These are phyloP conservation scores for Poeciliopsis gracilis DNA, from an alignment of 2,797 vertebrate species.

Conservation along the genomic window DNA sequence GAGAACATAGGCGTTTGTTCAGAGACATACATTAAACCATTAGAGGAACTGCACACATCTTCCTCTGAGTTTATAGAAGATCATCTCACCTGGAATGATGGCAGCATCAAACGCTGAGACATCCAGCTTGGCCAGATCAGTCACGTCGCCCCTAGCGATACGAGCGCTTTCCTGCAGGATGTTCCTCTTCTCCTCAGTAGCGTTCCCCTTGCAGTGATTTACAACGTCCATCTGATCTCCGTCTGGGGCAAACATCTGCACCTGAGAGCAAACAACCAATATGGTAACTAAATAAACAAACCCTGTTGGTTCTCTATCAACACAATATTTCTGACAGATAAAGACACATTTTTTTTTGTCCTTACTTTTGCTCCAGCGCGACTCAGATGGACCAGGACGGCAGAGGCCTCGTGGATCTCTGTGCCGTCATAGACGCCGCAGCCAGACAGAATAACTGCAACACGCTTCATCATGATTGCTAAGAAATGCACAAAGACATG, in stretches of 20 bases:
- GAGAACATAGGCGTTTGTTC: background rate
- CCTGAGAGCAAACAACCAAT: constrained; percentile 63
- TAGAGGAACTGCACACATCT: background rate
- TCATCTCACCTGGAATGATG: constrained; percentile 86
- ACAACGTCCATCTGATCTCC: constrained; percentile 89
- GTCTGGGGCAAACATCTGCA: constrained; percentile 86
- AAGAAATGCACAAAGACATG: constrained; percentile 4
- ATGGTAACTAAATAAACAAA: constrained; percentile 36
- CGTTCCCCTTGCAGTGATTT: constrained; percentile 87
- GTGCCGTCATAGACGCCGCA: constrained; percentile 89
- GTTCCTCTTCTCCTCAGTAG: constrained; percentile 82
- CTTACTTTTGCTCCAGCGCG: constrained; percentile 86
- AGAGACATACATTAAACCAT: background rate
- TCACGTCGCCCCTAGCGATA: constrained; percentile 87
- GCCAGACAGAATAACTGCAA: constrained; percentile 87
- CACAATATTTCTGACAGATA: background rate
- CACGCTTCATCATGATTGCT: constrained; percentile 83
- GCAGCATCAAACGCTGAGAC: constrained; percentile 79
- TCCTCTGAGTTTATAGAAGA: background rate
- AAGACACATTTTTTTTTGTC: background rate
- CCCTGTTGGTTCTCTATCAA: background rate
- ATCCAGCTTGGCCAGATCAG: constrained; percentile 79
- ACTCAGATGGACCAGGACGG: constrained; percentile 88
- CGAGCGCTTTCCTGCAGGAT: constrained; percentile 88
- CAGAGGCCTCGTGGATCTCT: constrained; percentile 88